Conservation (phyloP, 2,797 vertebrate genomes). For the Heliangelus exortis region DNA sequence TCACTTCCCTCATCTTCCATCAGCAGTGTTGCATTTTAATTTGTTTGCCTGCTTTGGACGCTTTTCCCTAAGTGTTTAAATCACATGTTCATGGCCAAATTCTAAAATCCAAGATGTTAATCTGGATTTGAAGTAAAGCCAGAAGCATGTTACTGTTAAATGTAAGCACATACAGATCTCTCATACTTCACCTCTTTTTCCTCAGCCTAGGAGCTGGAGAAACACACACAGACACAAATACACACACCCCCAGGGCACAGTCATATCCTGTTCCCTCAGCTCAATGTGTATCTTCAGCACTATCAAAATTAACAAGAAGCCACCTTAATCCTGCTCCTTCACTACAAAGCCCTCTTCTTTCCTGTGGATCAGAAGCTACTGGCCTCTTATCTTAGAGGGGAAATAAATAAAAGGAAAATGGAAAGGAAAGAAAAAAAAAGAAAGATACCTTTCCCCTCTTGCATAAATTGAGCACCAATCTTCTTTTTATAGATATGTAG, state of each 20-base stretch:
- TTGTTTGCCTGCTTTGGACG: neutral
- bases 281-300: neutral
- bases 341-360: neutral
- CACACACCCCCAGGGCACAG: neutral
- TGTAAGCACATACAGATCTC: neutral
- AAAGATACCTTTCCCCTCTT: neutral
- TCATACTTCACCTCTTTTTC: neutral
- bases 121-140: neutral
- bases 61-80: neutral
- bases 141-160: neutral
- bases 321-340: neutral
- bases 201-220: neutral
- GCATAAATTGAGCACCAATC: neutral
- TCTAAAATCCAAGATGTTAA: neutral
- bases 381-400: neutral
- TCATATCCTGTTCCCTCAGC: neutral
- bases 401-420: neutral
- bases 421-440: neutral
- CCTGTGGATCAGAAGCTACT: fast-evolving
- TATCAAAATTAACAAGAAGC: neutral
- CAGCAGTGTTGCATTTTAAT: neutral
- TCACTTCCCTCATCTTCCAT: neutral
- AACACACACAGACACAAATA: neutral
- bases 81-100: neutral
- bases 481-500: neutral